Evolutionary conservation across 2,797 vertebrate species (phyloP).

Genomic region (Hylomyscus alleni): DNA sequence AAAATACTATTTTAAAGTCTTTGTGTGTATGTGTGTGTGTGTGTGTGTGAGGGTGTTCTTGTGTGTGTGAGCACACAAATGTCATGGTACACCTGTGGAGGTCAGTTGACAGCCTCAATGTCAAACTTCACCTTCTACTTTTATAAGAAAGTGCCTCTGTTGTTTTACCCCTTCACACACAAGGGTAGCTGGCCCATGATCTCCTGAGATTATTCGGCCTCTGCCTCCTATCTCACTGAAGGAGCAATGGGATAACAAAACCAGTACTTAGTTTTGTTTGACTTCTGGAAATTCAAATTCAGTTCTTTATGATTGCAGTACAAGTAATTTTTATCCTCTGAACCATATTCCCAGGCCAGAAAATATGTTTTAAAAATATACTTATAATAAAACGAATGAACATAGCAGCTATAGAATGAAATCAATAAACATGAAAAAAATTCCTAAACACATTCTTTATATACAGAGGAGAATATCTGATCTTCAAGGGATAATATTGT

Average conservation of each 20-base stretch:
- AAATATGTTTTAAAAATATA: not conserved
- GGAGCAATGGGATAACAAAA: not conserved
- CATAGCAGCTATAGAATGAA: not conserved
- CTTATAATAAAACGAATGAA: not conserved
- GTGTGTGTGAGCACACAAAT: too few species aligned
- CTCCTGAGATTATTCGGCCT: not conserved
- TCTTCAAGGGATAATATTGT: not conserved
- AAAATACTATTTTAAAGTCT: not conserved
- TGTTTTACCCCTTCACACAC: not conserved
- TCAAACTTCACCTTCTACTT: not conserved
- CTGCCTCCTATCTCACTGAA: not conserved
- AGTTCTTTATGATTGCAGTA: not conserved
- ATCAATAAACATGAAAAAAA: not conserved
- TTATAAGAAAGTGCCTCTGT: not conserved
- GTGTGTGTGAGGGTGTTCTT: too few species aligned
- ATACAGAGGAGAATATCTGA: not conserved
- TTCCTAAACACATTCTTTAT: constrained; percentile 2
- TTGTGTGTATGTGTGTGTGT: not conserved
- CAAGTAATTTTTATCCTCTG: not conserved
- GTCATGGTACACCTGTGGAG: not conserved
- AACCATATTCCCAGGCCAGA: not conserved
- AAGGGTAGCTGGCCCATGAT: not conserved
- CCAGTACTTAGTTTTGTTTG: not conserved
- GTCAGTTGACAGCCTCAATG: not conserved
- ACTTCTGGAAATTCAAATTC: not conserved